Evolutionary conservation across 2,888 invertebrate species (phyloP).

Genomic region (Autographa pulchrina): DNA sequence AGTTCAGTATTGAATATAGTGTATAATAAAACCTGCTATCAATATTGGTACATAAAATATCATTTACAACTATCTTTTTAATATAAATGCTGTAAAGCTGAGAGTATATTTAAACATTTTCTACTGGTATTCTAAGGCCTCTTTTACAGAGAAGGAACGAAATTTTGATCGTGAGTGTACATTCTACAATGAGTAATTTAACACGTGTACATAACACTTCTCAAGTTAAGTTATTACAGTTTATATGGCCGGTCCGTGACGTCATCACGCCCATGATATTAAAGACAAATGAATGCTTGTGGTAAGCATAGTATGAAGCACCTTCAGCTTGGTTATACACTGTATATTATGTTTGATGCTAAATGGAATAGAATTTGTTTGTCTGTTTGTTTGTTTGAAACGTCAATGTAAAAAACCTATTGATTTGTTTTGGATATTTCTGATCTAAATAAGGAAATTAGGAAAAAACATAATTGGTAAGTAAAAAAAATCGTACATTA

Average conservation of each 20-base stretch:
- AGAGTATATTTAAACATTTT: too few relatives aligned
- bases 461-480: too few relatives aligned
- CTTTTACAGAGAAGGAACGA: not conserved
- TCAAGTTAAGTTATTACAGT: conserved; percentile 1
- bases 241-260: conserved; percentile 7
- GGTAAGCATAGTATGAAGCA: not conserved
- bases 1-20: too few relatives aligned
- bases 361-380: not conserved
- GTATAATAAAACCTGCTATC: too few relatives aligned
- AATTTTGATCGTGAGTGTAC: not conserved
- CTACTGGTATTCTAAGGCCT: too few relatives aligned
- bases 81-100: too few relatives aligned
- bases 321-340: not conserved
- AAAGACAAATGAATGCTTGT: not conserved
- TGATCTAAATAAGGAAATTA: too few relatives aligned
- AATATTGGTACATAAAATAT: too few relatives aligned
- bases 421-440: not conserved
- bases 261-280: conserved; percentile 8
- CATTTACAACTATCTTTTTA: too few relatives aligned
- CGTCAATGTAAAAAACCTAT: too few relatives aligned
- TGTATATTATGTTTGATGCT: not conserved
- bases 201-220: not conserved
- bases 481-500: too few relatives aligned
- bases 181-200: not conserved
- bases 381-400: not conserved